Base-by-base conservation (phyloP, 2,888 invertebrate genomes). In the Sipha maydis region DNA sequence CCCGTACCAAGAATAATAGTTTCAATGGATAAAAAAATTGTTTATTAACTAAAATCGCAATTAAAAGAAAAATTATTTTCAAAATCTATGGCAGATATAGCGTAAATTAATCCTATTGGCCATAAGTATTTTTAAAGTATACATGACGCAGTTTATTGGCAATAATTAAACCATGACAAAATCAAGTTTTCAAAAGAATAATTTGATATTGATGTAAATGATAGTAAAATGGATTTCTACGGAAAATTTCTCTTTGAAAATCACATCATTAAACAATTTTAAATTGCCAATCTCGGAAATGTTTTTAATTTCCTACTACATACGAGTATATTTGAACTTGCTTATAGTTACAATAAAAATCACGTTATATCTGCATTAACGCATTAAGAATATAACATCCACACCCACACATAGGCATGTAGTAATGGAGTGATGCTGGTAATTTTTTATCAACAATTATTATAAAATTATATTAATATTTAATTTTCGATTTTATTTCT, bases 191-290 rank as follows among this genome's bases (percentile, higher is more conserved):
- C 69, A 71, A 54, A 31, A 25, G 54, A 48, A 73, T 31, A 83
- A 71, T 83, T 78, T 54, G n/a, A 54, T 31, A 25, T 71, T 83
- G 31, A 61, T 61, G 61, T 14, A 11, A 48, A 48, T 61, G 34
- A 73, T 34, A 19, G 34, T 54, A 61, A n/a, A 76, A 76, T 61
- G 75, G 34, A 38, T 75, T 75, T 75, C 28, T 71, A 71, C 41
- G 11, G 17, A 61, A 75, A 56, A 84, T 84, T 84, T 84, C 83
- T 84, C 83, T 84, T 84, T 28, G 56, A 38, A 75, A 56, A 84
- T 75, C 56, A 38, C 75, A 75, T 84, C 83, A 28, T 84, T 84
- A 84, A 75, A 56, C 83, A 61, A 84, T 84, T 84, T 84, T 75
- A 75, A 56, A 76, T 56, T 21, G n/a, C 34, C 75, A 75, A 75